Percentiles rank a stretch among this genome's conserved stretches.
These are phyloP conservation scores for Coelogynopora nodosa DNA, from an alignment of 2,888 invertebrate species.

Conservation along the genomic window DNA sequence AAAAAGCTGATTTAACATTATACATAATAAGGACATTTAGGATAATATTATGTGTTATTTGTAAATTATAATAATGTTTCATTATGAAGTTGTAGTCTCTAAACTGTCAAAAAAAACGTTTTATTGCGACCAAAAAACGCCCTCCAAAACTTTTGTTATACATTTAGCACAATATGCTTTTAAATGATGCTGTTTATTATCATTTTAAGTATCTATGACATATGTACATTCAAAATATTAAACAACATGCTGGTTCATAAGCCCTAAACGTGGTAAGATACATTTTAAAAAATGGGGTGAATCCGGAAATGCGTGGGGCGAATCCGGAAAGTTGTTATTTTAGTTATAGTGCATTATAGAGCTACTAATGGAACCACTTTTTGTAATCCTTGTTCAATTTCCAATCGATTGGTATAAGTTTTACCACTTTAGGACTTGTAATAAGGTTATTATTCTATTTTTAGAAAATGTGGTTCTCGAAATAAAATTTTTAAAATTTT, in stretches of 20 bases:
- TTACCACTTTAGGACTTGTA: too few species aligned
- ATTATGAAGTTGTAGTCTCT: neutral
- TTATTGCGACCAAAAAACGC: neutral
- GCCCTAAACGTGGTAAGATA: neutral
- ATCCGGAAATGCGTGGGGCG: neutral
- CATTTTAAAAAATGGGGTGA: slow-evolving; percentile 3
- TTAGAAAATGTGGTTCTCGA: too few species aligned
- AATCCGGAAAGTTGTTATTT: neutral
- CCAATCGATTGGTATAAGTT: too few species aligned
- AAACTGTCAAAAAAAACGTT: neutral
- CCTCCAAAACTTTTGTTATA: neutral
- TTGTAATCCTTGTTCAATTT: too few species aligned
- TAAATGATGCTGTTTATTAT: neutral
- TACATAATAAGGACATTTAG: neutral
- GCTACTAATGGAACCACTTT: too few species aligned
- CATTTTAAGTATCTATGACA: slow-evolving; percentile 5
- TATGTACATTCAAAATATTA: neutral
- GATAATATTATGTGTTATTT: neutral
- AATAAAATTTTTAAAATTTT: too few species aligned
- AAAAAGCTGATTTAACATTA: neutral
- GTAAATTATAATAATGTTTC: neutral
- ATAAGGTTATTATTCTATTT: too few species aligned
- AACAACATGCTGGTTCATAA: slow-evolving; percentile 9
- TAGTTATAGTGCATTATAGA: too few species aligned
- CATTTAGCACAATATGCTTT: neutral